These are phyloP conservation scores for Astropecten irregularis DNA, from an alignment of 53 echinoderm and acorn worm genomes.

Conservation along the genomic window DNA sequence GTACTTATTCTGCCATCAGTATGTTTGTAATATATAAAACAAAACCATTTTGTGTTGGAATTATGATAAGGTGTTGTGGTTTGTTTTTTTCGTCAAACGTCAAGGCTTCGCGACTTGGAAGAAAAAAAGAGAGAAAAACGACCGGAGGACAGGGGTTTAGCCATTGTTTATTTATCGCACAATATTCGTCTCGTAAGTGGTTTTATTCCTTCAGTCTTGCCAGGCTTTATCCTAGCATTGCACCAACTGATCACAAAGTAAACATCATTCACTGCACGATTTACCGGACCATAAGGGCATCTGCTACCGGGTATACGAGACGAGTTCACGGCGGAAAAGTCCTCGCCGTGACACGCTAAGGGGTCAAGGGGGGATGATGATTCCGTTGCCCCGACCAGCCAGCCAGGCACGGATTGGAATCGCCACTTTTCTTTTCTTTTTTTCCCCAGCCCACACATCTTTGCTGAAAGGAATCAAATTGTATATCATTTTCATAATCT, in stretches of 20 bases:
- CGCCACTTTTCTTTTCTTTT: no score
- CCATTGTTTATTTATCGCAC: constrained; percentile 10
- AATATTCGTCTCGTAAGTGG: constrained; percentile 18
- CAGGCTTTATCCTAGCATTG: background rate
- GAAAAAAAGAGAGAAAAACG: background rate
- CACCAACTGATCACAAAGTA: constrained; percentile 18
- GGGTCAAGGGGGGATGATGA: constrained; percentile 5
- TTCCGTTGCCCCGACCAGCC: no score
- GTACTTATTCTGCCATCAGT: no score
- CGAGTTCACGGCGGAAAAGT: constrained; percentile 6
- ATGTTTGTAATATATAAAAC: no score
- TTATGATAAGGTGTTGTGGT: no score
- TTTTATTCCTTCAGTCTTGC: background rate
- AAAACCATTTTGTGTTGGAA: no score
- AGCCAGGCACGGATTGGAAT: no score
- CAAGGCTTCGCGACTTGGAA: background rate
- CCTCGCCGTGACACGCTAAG: constrained; percentile 6
- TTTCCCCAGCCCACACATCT: no score
- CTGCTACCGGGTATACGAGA: constrained; percentile 8
- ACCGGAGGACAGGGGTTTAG: background rate
- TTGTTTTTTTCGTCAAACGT: no score
- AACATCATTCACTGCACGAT: constrained; percentile 10
- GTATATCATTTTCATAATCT: constrained; percentile 58
- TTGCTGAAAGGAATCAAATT: constrained; percentile 33
- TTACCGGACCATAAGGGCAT: background rate